Conservation (phyloP, 1,140 invertebrate genomes). For the Copidosoma floridanum region DNA sequence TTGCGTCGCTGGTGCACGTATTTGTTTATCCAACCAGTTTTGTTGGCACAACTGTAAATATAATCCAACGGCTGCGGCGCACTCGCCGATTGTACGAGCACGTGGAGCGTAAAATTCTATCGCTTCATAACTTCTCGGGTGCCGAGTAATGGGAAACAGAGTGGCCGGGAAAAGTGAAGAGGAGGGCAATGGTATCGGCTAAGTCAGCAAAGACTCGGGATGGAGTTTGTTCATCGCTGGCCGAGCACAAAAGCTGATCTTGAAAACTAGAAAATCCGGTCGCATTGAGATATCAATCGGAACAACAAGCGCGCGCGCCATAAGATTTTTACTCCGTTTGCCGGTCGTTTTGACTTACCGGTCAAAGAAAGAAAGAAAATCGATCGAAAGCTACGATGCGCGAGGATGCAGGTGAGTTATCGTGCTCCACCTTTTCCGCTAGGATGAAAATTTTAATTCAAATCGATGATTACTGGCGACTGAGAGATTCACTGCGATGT, state of each 20-base stretch:
- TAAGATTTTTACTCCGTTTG: slow-evolving; percentile 57
- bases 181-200: slow-evolving; percentile 1
- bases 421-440: too few relatives aligned
- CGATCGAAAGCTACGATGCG: too few relatives aligned
- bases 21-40: too few relatives aligned
- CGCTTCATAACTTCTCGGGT: not conserved
- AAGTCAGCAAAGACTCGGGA: not conserved
- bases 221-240: slow-evolving; percentile 29
- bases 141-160: not conserved
- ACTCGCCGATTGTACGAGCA: not conserved
- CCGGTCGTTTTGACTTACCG: too few relatives aligned
- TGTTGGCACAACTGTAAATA: too few relatives aligned
- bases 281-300: slow-evolving; percentile 58
- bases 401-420: too few relatives aligned
- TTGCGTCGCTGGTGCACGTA: too few relatives aligned
- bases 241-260: too few relatives aligned
- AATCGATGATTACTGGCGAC: too few relatives aligned
- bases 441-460: too few relatives aligned
- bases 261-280: slow-evolving; percentile 57
- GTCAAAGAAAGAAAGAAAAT: too few relatives aligned
- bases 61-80: not conserved
- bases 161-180: not conserved
- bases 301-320: slow-evolving; percentile 55
- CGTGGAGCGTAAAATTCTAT: not conserved
- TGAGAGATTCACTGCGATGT: too few relatives aligned